Conservation (phyloP, 2,797 vertebrate genomes). For the Anolis apletophallus region DNA sequence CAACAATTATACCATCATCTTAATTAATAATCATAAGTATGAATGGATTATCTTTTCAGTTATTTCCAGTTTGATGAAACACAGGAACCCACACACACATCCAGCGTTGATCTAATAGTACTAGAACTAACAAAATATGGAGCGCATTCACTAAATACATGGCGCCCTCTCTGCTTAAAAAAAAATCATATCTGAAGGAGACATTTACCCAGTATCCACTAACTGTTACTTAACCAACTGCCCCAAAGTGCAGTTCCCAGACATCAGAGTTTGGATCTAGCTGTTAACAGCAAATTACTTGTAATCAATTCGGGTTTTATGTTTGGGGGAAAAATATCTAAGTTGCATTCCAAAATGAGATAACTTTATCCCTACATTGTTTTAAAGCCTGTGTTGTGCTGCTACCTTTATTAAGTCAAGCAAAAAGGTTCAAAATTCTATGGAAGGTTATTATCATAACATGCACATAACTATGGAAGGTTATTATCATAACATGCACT, state of each 20-base stretch:
- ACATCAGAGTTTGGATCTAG: neutral
- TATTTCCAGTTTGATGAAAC: neutral
- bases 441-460: too few species aligned
- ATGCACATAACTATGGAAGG: too few species aligned
- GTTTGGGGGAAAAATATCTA: neutral
- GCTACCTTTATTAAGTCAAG: too few species aligned
- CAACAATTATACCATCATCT: neutral
- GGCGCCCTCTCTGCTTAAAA: neutral
- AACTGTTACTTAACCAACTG: neutral
- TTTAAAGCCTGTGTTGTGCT: neutral
- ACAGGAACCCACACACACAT: neutral
- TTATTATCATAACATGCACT: too few species aligned
- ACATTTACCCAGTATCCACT: neutral
- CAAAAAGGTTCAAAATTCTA: too few species aligned
- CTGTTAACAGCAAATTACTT: neutral
- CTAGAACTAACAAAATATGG: neutral
- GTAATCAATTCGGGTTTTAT: neutral
- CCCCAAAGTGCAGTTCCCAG: neutral
- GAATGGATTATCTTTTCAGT: neutral
- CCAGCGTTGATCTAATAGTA: neutral
- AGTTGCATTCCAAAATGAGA: neutral
- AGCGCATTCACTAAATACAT: neutral
- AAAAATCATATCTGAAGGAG: neutral
- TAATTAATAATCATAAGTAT: neutral
- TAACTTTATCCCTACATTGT: neutral